A percentile compares a stretch with the other conserved stretches of the same genome.
Conservation (phyloP, 2,113 vertebrate species). For the Pheucticus melanocephalus region DNA sequence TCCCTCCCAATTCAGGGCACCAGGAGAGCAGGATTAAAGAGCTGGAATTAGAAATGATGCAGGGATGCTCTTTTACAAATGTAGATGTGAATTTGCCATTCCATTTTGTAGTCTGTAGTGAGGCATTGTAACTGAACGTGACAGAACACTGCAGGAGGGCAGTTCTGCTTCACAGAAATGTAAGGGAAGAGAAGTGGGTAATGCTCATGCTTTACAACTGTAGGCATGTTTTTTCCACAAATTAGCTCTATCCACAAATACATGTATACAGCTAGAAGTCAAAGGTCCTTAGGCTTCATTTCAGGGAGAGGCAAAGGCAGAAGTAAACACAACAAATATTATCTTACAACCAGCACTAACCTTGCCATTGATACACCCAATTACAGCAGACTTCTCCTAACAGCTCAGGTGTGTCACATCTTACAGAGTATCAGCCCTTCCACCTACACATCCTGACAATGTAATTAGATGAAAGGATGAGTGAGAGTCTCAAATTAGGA, state of each 20-base stretch:
- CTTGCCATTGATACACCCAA: not conserved
- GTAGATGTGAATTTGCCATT: not conserved
- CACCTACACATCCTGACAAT: not conserved
- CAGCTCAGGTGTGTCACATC: not conserved
- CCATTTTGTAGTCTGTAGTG: not conserved
- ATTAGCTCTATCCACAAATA: not conserved
- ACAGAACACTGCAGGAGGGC: not conserved
- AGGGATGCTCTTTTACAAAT: not conserved
- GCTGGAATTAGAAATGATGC: not conserved
- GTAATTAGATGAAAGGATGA: not conserved
- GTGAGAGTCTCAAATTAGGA: not conserved
- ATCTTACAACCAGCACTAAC: not conserved
- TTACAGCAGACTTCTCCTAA: not conserved
- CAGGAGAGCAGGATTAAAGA: not conserved
- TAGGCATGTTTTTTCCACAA: not conserved
- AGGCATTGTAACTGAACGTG: not conserved
- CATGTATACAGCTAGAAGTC: not conserved
- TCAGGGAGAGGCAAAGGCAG: not conserved
- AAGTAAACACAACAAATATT: not conserved
- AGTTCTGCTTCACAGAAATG: not conserved
- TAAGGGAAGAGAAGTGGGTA: not conserved
- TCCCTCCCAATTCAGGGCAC: not conserved
- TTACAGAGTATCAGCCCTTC: not conserved
- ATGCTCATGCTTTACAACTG: not conserved
- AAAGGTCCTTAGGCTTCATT: not conserved